Evolutionary conservation across 2,113 vertebrate species (phyloP).

Genomic region (Puntigrus tetrazona): DNA sequence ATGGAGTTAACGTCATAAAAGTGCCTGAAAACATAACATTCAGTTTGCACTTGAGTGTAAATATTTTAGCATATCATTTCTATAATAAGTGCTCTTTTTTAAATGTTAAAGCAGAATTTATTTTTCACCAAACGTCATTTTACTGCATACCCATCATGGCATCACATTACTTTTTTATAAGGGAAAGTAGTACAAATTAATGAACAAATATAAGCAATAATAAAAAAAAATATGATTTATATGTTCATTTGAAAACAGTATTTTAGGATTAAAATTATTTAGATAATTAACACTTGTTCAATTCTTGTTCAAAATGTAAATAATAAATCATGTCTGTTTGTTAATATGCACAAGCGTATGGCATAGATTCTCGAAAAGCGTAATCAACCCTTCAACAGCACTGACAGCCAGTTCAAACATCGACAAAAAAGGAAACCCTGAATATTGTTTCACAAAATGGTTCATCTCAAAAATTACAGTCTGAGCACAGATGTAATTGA

Average conservation of each 20-base stretch:
- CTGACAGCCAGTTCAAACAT: neutral
- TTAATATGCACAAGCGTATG: neutral
- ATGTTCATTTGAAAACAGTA: neutral
- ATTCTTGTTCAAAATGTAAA: too few species aligned
- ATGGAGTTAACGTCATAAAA: neutral
- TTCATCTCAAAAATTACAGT: conserved; percentile 37
- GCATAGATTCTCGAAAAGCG: neutral
- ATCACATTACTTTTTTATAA: neutral
- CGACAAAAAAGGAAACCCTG: conserved; percentile 25
- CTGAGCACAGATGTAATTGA: conserved; percentile 44
- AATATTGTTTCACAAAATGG: conserved; percentile 34
- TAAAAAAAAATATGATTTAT: neutral
- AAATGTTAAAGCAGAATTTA: too few species aligned
- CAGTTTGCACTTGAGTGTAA: neutral
- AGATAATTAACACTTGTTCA: neutral
- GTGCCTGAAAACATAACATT: neutral
- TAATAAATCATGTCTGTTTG: neutral
- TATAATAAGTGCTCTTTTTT: neutral
- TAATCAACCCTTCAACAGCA: neutral
- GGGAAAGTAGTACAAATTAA: neutral
- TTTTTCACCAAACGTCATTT: too few species aligned
- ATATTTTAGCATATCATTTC: neutral
- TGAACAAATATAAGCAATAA: neutral
- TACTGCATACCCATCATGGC: too few species aligned
- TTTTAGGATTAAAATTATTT: neutral